Percentiles rank a stretch among this genome's conserved stretches.
These are phyloP conservation scores for Cataglyphis rosenhaueri DNA, from an alignment of 2,888 invertebrate genomes.

Conservation along the genomic window DNA sequence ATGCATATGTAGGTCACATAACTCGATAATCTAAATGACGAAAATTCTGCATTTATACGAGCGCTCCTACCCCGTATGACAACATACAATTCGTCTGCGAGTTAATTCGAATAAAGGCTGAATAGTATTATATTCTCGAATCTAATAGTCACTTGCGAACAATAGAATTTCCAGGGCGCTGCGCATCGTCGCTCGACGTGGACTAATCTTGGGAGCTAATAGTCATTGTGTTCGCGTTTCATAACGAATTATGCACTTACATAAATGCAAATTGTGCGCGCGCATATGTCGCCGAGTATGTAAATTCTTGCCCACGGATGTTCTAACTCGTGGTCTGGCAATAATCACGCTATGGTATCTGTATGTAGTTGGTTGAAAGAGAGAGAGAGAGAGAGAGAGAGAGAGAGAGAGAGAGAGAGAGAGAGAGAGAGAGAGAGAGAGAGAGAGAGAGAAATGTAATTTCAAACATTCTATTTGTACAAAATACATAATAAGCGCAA, in stretches of 20 bases:
- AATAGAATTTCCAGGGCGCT: constrained; percentile 43
- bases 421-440: not conserved
- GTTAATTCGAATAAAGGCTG: constrained; percentile 50
- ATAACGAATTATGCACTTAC: constrained; percentile 57
- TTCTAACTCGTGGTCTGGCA: constrained; percentile 32
- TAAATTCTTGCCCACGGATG: constrained; percentile 46
- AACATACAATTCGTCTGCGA: constrained; percentile 41
- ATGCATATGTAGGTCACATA: not conserved
- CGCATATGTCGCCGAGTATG: constrained; percentile 35
- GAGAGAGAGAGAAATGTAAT: not conserved
- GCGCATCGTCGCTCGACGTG: constrained; percentile 49
- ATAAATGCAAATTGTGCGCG: constrained; percentile 53
- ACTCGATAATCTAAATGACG: not conserved
- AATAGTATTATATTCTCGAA: constrained; percentile 37
- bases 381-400: not conserved
- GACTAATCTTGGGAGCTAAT: constrained; percentile 53
- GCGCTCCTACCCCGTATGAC: not conserved
- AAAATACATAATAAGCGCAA: not conserved
- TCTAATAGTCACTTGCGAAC: constrained; percentile 52
- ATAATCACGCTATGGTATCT: not conserved
- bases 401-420: not conserved
- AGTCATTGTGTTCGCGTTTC: constrained; percentile 53
- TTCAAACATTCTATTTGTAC: constrained; percentile 13
- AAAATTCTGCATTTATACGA: constrained; percentile 40
- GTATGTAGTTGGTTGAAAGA: constrained; percentile 1